These are phyloP conservation scores for Tadarida brasiliensis DNA, from an alignment of 2,797 vertebrate species.

Conservation along the genomic window DNA sequence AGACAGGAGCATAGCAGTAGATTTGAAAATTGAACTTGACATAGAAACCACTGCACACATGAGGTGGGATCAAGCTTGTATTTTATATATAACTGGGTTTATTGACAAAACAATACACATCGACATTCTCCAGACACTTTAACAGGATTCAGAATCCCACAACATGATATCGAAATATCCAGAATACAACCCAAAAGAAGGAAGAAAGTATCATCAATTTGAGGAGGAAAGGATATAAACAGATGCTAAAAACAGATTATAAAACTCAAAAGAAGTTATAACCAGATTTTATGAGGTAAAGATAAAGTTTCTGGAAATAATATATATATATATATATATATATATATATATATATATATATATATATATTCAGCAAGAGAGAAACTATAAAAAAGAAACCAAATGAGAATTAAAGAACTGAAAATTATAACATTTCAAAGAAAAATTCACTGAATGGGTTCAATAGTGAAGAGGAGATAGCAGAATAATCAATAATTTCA, in stretches of 20 bases:
- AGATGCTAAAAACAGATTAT: not conserved
- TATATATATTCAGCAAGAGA: not conserved
- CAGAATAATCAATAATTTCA: not conserved
- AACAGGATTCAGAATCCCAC: not conserved
- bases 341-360: not conserved
- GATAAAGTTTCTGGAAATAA: not conserved
- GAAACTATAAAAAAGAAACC: not conserved
- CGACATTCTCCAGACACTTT: not conserved
- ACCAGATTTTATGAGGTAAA: not conserved
- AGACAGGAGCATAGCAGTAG: not conserved
- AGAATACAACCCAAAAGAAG: not conserved
- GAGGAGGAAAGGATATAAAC: not conserved
- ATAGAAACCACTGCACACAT: not conserved
- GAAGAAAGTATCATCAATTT: not conserved
- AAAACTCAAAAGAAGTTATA: not conserved
- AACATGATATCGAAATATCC: not conserved
- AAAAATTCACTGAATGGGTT: not conserved
- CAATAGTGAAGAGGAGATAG: not conserved
- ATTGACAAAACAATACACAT: not conserved
- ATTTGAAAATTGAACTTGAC: slow-evolving; percentile 4
- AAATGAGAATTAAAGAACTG: not conserved
- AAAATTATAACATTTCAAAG: not conserved
- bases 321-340: not conserved
- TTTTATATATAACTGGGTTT: not conserved
- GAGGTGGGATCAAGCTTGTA: not conserved